phyloP scores from a whole-genome alignment of 2,888 invertebrate genomes.

The Serrognathus titanus region DNA sequence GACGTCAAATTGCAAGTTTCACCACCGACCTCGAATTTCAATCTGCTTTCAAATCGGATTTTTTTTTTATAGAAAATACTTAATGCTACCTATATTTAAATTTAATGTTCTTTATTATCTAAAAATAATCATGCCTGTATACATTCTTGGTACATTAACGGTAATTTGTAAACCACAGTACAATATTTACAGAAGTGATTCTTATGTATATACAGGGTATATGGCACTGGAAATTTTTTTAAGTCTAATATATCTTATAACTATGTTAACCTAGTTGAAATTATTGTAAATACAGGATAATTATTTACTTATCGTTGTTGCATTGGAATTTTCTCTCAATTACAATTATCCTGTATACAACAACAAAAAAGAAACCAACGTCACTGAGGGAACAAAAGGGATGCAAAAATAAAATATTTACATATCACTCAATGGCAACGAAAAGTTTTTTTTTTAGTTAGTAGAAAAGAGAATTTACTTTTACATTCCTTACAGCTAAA shows the following conservation, averaged over 20 bases:
- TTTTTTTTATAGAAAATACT: conserved; percentile 19
- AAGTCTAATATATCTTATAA: conserved; percentile 21
- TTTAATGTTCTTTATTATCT: conserved; percentile 32
- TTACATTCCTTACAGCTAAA: background rate
- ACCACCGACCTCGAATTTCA: background rate
- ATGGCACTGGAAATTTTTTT: conserved; percentile 38
- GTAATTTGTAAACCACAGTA: conserved; percentile 11
- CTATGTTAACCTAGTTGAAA: conserved; percentile 1
- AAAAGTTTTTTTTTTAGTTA: background rate
- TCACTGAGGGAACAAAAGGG: too few species aligned
- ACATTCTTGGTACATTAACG: conserved; percentile 41
- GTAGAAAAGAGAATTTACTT: background rate
- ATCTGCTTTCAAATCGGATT: background rate
- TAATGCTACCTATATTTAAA: conserved; percentile 9
- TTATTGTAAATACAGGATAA: background rate
- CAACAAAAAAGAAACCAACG: too few species aligned
- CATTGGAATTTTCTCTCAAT: too few species aligned
- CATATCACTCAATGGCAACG: too few species aligned
- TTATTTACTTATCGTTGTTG: background rate
- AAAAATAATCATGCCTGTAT: conserved; percentile 45
- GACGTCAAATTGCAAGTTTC: background rate
- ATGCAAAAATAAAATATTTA: too few species aligned
- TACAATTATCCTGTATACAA: too few species aligned
- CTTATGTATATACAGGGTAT: conserved; percentile 29
- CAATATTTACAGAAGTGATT: conserved; percentile 16